Evolutionary conservation across 1,140 invertebrate species (phyloP).

Genomic region (Drosophila athabasca): DNA sequence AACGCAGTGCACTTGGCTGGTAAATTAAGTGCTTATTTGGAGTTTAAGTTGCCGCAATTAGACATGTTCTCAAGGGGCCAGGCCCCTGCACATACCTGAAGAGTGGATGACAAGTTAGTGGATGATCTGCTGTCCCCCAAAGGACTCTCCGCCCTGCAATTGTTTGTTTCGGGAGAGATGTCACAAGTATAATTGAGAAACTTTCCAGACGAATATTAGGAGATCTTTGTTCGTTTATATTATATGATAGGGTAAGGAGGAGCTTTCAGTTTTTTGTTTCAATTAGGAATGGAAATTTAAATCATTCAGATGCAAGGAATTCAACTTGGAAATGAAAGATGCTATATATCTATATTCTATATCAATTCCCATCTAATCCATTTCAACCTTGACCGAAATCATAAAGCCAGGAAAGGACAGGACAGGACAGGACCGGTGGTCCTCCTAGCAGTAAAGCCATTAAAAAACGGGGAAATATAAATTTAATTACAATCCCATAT

Average conservation of each 20-base stretch:
- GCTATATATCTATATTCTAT: background rate
- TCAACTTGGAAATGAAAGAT: background rate
- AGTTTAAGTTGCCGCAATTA: constrained; percentile 79
- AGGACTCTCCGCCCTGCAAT: constrained; percentile 14
- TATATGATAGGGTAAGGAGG: background rate
- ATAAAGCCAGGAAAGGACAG: too few relatives aligned
- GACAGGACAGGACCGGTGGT: constrained; percentile 16
- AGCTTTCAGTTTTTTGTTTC: constrained; percentile 5
- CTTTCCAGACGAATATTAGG: constrained; percentile 57
- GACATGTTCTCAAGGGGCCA: constrained; percentile 65
- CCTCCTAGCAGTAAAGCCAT: constrained; percentile 28
- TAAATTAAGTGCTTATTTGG: constrained; percentile 81
- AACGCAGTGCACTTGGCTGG: constrained; percentile 69
- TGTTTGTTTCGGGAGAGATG: constrained; percentile 16
- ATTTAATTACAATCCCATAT: constrained; percentile 74
- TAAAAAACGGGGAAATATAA: constrained; percentile 47
- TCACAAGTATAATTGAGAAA: constrained; percentile 55
- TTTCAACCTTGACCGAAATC: constrained; percentile 37
- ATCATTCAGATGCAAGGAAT: constrained; percentile 10
- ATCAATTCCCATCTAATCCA: background rate
- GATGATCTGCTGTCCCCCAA: constrained; percentile 22
- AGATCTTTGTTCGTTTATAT: constrained; percentile 27
- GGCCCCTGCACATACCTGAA: constrained; percentile 37
- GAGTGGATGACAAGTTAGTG: constrained; percentile 36
- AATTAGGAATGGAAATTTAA: constrained; percentile 9